phyloP scores from a whole-genome alignment of 2,797 vertebrate genomes.

The Tiaroga cobitis region DNA sequence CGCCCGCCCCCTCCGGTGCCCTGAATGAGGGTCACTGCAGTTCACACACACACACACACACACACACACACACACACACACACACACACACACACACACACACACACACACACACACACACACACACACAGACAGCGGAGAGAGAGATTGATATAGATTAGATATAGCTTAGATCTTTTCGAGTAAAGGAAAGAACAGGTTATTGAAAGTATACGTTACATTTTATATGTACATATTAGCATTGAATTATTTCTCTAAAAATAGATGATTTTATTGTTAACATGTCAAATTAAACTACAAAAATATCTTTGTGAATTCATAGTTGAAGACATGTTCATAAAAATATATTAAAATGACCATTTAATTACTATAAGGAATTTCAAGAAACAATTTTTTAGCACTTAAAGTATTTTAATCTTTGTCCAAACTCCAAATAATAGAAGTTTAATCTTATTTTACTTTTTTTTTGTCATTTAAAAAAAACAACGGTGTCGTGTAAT shows the following conservation, averaged over 20 bases:
- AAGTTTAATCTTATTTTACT: background rate
- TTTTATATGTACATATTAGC: too few species aligned
- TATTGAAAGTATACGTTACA: background rate
- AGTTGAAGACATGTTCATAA: background rate
- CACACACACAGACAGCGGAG: background rate
- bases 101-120: background rate
- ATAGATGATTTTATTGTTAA: background rate
- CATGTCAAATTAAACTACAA: background rate
- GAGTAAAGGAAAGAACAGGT: too few species aligned
- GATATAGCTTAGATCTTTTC: background rate
- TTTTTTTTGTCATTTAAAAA: background rate
- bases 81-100: background rate
- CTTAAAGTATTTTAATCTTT: background rate
- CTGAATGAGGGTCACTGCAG: slow-evolving; percentile 13
- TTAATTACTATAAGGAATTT: background rate
- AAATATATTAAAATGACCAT: background rate
- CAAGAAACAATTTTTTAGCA: background rate
- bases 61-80: background rate
- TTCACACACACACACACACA: background rate
- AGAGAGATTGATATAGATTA: background rate
- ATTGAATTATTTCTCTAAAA: too few species aligned
- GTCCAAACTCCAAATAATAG: background rate
- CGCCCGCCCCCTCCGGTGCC: slow-evolving; percentile 21
- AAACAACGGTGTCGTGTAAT: background rate
- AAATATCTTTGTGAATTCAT: background rate